A percentile compares a stretch with the other conserved stretches of the same genome.
These are phyloP conservation scores for Astropecten irregularis DNA, from an alignment of 53 echinoderm and acorn worm species.

Conservation along the genomic window DNA sequence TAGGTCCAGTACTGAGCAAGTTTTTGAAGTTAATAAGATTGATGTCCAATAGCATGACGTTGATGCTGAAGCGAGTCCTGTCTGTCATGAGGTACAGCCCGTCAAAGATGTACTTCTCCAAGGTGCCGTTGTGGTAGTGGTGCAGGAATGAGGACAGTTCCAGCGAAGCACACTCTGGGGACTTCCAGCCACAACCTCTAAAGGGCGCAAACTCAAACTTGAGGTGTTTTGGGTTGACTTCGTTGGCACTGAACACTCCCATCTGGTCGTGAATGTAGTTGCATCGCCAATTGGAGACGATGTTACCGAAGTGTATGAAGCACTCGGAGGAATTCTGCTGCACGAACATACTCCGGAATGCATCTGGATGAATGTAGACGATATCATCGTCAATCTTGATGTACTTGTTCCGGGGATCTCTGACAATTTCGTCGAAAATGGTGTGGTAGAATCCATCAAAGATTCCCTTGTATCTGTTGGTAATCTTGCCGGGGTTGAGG, in stretches of 20 bases:
- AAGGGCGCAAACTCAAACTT: background rate
- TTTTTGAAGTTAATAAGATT: background rate
- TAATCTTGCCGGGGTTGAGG: too few species aligned
- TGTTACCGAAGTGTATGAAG: too few species aligned
- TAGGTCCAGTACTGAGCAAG: background rate
- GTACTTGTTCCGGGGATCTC: background rate
- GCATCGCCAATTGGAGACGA: background rate
- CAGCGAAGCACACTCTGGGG: background rate
- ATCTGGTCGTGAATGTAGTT: too few species aligned
- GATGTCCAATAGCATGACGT: background rate
- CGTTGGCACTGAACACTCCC: background rate
- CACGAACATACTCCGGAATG: background rate
- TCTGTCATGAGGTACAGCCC: background rate
- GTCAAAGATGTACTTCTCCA: background rate
- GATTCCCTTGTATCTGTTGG: too few species aligned
- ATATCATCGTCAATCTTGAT: background rate
- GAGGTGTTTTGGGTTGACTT: background rate
- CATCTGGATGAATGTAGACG: background rate
- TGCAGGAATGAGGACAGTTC: background rate
- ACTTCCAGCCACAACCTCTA: background rate
- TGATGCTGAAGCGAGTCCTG: background rate
- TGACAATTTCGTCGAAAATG: background rate
- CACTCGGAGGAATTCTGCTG: background rate
- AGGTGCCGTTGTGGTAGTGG: background rate
- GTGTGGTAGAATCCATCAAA: background rate